Conservation (phyloP, 2,888 invertebrate species). For the Agrochola circellaris region DNA sequence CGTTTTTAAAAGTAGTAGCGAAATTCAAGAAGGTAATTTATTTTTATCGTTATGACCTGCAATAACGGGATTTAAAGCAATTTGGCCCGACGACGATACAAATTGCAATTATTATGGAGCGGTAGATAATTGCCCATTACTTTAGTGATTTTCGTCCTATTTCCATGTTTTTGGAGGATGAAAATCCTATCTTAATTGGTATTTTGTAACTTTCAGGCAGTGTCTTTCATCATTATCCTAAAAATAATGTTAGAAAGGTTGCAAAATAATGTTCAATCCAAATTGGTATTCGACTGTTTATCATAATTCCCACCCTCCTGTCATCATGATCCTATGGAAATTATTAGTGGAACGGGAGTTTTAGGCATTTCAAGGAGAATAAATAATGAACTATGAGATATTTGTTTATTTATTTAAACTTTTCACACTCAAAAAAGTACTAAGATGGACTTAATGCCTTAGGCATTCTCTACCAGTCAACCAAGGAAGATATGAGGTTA, state of each 20-base stretch:
- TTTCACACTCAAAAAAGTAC: too few species aligned
- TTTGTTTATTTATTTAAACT: too few species aligned
- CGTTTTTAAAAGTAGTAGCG: slow-evolving; percentile 57
- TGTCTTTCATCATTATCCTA: background rate
- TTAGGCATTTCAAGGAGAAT: slow-evolving; percentile 9
- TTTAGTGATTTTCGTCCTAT: slow-evolving; percentile 65
- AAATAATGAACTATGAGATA: background rate
- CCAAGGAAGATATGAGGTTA: too few species aligned
- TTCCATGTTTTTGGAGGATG: slow-evolving; percentile 51
- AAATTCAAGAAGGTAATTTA: slow-evolving; percentile 72
- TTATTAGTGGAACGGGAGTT: background rate
- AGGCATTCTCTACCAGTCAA: too few species aligned
- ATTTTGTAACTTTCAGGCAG: slow-evolving; percentile 27
- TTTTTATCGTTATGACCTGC: slow-evolving; percentile 76
- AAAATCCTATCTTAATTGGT: slow-evolving; percentile 41
- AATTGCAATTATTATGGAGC: slow-evolving; percentile 72
- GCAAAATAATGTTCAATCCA: background rate
- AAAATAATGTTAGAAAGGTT: slow-evolving; percentile 6
- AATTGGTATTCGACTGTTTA: slow-evolving; percentile 9
- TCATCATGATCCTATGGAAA: slow-evolving; percentile 1
- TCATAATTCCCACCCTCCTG: slow-evolving; percentile 3
- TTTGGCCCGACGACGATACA: slow-evolving; percentile 70
- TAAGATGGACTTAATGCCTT: too few species aligned
- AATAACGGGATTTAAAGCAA: slow-evolving; percentile 74
- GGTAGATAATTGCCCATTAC: slow-evolving; percentile 71